Percentiles rank a stretch among this genome's conserved stretches.
phyloP scores from a whole-genome alignment of 1,140 invertebrate species.

The Frieseomelitta varia region DNA sequence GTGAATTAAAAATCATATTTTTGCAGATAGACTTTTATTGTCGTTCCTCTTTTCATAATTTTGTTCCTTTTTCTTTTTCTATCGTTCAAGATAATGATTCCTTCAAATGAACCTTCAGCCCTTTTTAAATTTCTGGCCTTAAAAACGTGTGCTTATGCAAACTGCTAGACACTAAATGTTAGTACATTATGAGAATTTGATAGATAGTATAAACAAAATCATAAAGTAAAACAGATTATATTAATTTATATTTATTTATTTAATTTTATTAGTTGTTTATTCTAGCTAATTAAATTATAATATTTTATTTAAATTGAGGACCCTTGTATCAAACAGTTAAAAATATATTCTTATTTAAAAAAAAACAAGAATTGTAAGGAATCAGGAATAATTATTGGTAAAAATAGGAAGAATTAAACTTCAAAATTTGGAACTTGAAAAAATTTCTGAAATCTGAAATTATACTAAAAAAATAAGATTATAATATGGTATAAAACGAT shows the following conservation, averaged over 20 bases:
- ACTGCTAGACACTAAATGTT: constrained; percentile 23
- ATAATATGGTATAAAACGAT: not conserved
- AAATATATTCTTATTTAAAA: not conserved
- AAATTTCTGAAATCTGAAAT: constrained; percentile 4
- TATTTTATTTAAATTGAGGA: not conserved
- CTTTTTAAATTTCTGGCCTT: constrained; percentile 10
- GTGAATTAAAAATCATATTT: constrained; percentile 76
- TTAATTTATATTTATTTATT: constrained; percentile 2
- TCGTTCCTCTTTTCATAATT: constrained; percentile 53
- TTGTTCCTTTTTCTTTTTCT: constrained; percentile 45
- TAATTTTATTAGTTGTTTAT: not conserved
- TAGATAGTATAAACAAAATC: constrained; percentile 1
- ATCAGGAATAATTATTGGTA: not conserved
- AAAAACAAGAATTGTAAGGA: not conserved
- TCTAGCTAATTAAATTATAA: not conserved
- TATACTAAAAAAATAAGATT: not conserved
- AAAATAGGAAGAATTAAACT: not conserved
- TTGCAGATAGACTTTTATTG: constrained; percentile 67
- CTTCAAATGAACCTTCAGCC: constrained; percentile 17
- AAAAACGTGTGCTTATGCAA: constrained; percentile 29
- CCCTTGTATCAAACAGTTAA: not conserved
- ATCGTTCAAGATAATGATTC: constrained; percentile 1
- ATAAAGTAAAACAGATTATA: not conserved
- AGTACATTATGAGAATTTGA: constrained; percentile 22
- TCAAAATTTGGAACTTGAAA: constrained; percentile 1